Evolutionary conservation across 2,113 vertebrate genomes (phyloP).

Genomic region (Pedetes capensis): DNA sequence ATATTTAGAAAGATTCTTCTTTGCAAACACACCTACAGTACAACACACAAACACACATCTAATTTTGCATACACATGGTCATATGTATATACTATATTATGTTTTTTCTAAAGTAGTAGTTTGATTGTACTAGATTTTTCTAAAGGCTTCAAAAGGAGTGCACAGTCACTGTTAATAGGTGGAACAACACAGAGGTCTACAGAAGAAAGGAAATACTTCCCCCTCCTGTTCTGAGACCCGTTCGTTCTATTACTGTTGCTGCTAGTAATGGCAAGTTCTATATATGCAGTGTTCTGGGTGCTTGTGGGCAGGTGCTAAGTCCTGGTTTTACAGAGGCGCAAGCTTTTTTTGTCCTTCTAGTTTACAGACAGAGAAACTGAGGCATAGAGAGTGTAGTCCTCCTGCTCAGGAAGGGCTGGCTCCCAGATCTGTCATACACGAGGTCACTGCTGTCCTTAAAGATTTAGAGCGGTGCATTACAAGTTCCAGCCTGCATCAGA

Average conservation of each 20-base stretch:
- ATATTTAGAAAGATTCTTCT: not conserved
- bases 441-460: no score
- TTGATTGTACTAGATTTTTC: not conserved
- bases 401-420: not conserved
- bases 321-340: no score
- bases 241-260: rapidly evolving
- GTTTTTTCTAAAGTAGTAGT: not conserved
- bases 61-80: not conserved
- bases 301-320: not conserved
- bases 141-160: not conserved
- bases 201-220: no score
- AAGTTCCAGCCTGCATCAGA: rapidly evolving
- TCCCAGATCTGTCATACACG: not conserved
- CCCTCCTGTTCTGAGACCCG: rapidly evolving
- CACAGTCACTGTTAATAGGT: rapidly evolving
- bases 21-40: not conserved
- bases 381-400: not conserved
- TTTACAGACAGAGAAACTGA: not conserved
- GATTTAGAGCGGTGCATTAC: not conserved
- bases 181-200: rapidly evolving
- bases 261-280: rapidly evolving
- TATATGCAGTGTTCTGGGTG: not conserved
- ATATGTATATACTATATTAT: rapidly evolving
- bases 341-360: no score
- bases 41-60: not conserved